Base-by-base conservation (phyloP, 2,888 invertebrate species). In the Unio delphinus region DNA sequence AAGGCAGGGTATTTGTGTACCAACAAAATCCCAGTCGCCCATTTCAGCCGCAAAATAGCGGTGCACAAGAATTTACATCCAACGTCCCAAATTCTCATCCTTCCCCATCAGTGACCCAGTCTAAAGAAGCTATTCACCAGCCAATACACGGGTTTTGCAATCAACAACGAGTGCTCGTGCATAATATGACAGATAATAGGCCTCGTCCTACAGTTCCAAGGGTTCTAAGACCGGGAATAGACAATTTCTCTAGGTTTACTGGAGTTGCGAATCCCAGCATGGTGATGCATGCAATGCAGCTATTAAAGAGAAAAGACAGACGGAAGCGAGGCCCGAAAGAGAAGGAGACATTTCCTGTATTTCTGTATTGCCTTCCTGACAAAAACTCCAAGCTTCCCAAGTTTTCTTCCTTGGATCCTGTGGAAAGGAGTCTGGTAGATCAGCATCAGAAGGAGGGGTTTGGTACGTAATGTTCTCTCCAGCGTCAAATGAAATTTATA, bases 251-350 rank as follows among this genome's bases (percentile, higher is more conserved):
- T 20, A 57, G 77, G 20, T 75, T 77, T 55, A 73, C 73, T 58
- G 68, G 71, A 7, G 75, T 77, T 7, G 77, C 77, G 2, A 77
- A 71, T 26, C 77, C 73, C 3, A 75, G 75, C 45, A 68, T 77
- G 28, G 73, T 77, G 5, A 77, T 81, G 69, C 75, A 81, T 57
- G 81, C 79, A 3, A 75, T 79, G 73, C 76, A 78, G 30, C 59
- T 78, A 28, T 67, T 81, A 7, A 68, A 78, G 57, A 76, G 78
- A 30, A 74, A 73, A 58, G 77, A 78, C 20, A 78, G 77, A 64
- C 71, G 74, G 59, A 82, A 82, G 61, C 67, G 80, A 54, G 82
- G 82, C 20, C 82, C 82, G 20, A 82, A 79, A 62, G 82, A 82
- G 66, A 82, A 81, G 58, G 82, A 79, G 45, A 78, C 80, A 30